Percentiles rank a stretch among this genome's conserved stretches.
These are phyloP conservation scores for Oreochromis niloticus DNA, from an alignment of 2,113 vertebrate genomes.

Conservation along the genomic window DNA sequence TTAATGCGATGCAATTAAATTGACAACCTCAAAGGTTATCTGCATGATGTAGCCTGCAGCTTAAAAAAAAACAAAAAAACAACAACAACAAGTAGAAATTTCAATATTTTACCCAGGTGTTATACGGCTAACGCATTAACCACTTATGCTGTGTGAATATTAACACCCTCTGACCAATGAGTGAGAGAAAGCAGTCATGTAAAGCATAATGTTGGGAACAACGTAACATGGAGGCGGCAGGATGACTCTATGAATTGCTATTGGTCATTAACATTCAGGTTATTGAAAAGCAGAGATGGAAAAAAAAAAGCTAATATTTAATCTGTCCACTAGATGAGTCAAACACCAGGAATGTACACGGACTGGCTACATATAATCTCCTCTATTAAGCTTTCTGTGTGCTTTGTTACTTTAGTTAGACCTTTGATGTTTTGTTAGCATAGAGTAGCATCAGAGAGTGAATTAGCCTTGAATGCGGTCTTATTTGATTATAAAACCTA, in stretches of 20 bases:
- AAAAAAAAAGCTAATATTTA: not conserved
- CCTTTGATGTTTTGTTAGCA: not conserved
- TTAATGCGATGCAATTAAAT: not conserved
- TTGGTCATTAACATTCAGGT: not conserved
- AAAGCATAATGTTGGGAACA: not conserved
- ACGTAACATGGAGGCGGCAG: not conserved
- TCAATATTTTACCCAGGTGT: not conserved
- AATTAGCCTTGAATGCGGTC: not conserved
- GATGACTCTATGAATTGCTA: not conserved
- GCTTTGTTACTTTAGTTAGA: not conserved
- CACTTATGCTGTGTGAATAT: not conserved
- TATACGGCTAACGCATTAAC: not conserved
- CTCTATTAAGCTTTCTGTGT: not conserved
- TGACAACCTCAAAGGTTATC: not conserved
- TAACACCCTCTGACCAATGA: not conserved
- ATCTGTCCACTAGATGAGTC: not conserved
- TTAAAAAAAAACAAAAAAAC: not conserved
- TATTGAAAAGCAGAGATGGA: not conserved
- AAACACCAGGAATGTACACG: not conserved
- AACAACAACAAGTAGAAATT: not conserved
- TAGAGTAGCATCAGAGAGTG: not conserved
- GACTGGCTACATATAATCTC: not conserved
- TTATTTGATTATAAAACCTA: not conserved
- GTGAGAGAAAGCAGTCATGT: not conserved
- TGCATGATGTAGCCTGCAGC: not conserved